Evolutionary conservation across 2,888 invertebrate genomes (phyloP), one percentile per base, ranked within the genome.

Genomic region (Cynaeus angustus): DNA sequence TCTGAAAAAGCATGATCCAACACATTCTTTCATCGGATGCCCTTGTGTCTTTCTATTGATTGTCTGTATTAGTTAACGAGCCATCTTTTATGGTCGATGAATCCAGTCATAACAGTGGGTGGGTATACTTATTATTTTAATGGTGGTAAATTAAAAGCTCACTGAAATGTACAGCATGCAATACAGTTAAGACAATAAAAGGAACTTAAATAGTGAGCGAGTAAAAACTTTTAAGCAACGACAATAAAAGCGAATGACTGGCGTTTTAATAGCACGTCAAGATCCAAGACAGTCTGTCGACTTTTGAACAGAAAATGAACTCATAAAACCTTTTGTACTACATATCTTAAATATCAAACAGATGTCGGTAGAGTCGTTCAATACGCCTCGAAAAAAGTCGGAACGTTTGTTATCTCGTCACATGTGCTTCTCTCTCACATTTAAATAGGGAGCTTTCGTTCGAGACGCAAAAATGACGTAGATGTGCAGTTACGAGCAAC

Each of bases 291-390:
- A 43, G 65, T 45, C 58, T 48, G 66, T 66, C 56, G 56, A 66
- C 56, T 66, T 66, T 50, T 41, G 37, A 68, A 68, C 43, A 61
- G 61, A 68, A 67, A 62, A 61, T 59, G 62, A 55, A 56, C 61
- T 38, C 68, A 37, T 68, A 68, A 61, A 56, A 62, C 55, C 61
- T 65, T 69, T 69, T 69, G 69, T 65, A 48, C 56, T 65, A 58
- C 53, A 61, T 53, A 33, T 62, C 59, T 65, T 43, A 53, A 65
- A 69, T 66, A 69, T 59, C 52, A 69, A 65, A 59, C 69, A 69
- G 69, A 69, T 68, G 68, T 62, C 45, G 46, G 43, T 41, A 41
- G 26, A 28, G 48, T 5, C 48, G 48, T 50, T 50, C 26, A 50
- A 28, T 28, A 10, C 26, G 48, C 3, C 26, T 26, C 21, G 28